phyloP scores from a whole-genome alignment of 2,113 vertebrate genomes.

The Dipodomys spectabilis region DNA sequence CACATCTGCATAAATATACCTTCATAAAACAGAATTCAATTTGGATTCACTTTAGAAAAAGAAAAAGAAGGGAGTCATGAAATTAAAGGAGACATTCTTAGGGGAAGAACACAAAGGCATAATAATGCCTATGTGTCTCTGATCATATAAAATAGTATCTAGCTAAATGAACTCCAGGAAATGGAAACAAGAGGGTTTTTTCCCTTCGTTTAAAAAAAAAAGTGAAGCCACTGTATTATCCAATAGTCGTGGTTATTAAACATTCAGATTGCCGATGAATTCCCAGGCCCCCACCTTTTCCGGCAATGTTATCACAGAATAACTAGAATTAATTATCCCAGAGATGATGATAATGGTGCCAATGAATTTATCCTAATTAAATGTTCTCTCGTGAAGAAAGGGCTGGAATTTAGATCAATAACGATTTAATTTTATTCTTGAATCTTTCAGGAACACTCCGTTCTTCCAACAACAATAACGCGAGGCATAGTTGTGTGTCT shows the following conservation, averaged over 20 bases:
- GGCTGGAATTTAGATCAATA: conserved; percentile 48
- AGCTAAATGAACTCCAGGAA: too few species aligned
- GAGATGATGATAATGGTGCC: conserved; percentile 14
- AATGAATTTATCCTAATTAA: conserved; percentile 59
- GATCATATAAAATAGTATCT: too few species aligned
- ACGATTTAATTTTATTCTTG: conserved; percentile 53
- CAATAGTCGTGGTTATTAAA: conserved; percentile 59
- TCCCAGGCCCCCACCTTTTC: conserved; percentile 33
- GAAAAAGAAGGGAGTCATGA: too few species aligned
- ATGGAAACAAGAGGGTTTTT: background rate
- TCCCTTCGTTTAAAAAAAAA: conserved; percentile 2
- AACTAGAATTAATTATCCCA: conserved; percentile 39
- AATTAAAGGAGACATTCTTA: too few species aligned
- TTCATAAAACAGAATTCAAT: conserved; percentile 60
- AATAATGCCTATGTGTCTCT: too few species aligned
- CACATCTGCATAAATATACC: conserved; percentile 28
- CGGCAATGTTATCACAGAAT: conserved; percentile 60
- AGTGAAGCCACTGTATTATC: conserved; percentile 9
- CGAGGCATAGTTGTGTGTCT: background rate
- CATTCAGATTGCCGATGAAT: conserved; percentile 13
- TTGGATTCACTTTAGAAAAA: background rate
- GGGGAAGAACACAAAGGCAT: too few species aligned
- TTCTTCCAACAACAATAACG: conserved; percentile 50
- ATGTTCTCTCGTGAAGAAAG: conserved; percentile 37
- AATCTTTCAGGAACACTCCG: conserved; percentile 62